Percentiles rank a stretch among this genome's conserved stretches.
Conservation (phyloP, 2,888 invertebrate species). For the Eupithecia subumbrata region DNA sequence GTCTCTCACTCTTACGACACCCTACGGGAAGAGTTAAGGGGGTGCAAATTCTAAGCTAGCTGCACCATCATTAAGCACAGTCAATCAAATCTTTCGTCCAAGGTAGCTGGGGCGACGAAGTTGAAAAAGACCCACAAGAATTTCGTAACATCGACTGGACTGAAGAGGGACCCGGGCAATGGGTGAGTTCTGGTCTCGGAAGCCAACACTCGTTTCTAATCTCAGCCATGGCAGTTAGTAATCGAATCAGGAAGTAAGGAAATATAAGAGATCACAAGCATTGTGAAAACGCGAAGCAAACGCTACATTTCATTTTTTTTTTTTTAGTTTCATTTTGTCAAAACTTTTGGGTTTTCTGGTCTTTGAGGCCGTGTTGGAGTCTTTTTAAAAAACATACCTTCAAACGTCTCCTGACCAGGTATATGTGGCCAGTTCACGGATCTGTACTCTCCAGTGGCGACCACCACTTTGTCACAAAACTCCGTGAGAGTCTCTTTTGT, state of each 20-base stretch:
- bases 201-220: too few relatives aligned
- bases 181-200: too few relatives aligned
- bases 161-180: too few relatives aligned
- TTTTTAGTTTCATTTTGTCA: neutral
- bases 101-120: too few relatives aligned
- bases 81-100: too few relatives aligned
- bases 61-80: too few relatives aligned
- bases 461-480: slow-evolving; percentile 86
- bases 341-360: neutral
- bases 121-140: too few relatives aligned
- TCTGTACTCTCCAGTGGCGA: slow-evolving; percentile 86
- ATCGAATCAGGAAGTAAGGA: neutral
- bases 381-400: slow-evolving; percentile 55
- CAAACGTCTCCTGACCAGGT: slow-evolving; percentile 62
- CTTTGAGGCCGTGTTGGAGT: neutral
- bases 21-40: too few relatives aligned
- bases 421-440: slow-evolving; percentile 64
- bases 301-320: neutral
- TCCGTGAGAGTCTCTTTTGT: slow-evolving; percentile 68
- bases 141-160: too few relatives aligned
- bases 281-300: neutral
- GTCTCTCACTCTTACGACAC: too few relatives aligned
- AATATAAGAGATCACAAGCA: neutral
- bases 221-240: too few relatives aligned
- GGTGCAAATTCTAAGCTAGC: too few relatives aligned